Evolutionary conservation across 2,797 vertebrate genomes (phyloP).

Genomic region (Chaetophractus vellerosus): DNA sequence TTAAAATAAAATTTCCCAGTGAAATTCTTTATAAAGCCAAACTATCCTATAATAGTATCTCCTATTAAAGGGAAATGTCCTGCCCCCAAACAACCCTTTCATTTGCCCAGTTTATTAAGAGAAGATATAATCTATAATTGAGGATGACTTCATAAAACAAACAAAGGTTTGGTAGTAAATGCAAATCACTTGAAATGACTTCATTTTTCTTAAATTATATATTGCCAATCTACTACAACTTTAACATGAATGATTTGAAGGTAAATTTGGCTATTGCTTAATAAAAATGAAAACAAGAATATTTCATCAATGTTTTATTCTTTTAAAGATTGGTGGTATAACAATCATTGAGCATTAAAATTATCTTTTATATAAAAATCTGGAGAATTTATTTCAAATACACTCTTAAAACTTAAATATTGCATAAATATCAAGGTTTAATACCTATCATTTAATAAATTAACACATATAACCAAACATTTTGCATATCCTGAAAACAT

Average conservation of each 20-base stretch:
- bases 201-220: background rate
- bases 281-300: constrained; percentile 54
- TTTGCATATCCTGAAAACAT: constrained; percentile 47
- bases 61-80: background rate
- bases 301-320: constrained; percentile 52
- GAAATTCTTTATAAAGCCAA: background rate
- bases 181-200: background rate
- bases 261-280: constrained; percentile 41
- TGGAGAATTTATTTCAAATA: constrained; percentile 44
- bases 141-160: constrained; percentile 18
- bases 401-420: constrained; percentile 22
- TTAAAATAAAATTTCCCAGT: background rate
- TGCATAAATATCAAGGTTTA: constrained; percentile 40
- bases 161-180: background rate
- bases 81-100: background rate
- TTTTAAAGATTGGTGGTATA: constrained; percentile 23
- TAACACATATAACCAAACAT: constrained; percentile 27
- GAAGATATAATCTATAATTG: background rate
- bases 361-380: constrained; percentile 44
- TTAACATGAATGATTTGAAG: constrained; percentile 49
- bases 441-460: constrained; percentile 32
- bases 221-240: background rate
- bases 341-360: constrained; percentile 66
- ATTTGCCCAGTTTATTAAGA: background rate
- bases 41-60: background rate